phyloP scores from a whole-genome alignment of 2,888 invertebrate species.

The Calameuta idolon region DNA sequence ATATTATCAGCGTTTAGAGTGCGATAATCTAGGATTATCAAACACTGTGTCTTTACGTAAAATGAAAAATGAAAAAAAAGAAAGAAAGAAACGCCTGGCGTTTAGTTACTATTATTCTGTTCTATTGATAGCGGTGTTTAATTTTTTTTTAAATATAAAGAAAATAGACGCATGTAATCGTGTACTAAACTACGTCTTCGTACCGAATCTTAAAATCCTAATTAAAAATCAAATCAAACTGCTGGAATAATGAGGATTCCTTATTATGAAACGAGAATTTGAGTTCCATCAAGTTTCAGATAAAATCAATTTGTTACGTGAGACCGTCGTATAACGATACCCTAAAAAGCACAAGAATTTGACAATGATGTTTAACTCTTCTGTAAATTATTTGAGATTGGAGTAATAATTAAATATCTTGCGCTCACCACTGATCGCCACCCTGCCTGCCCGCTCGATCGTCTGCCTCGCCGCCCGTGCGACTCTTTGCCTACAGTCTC shows the following conservation, averaged over 20 bases:
- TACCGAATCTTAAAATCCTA: slow-evolving; percentile 17
- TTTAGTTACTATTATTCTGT: slow-evolving; percentile 29
- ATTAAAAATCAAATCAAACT: background rate
- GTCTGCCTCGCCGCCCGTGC: slow-evolving; percentile 31
- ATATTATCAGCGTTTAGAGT: slow-evolving; percentile 6
- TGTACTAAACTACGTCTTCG: slow-evolving; percentile 20
- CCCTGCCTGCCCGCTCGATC: slow-evolving; percentile 57
- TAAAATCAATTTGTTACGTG: background rate
- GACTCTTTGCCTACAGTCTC: background rate
- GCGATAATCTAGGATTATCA: slow-evolving; percentile 8
- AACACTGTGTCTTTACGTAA: slow-evolving; percentile 1
- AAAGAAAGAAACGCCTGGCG: slow-evolving; percentile 2
- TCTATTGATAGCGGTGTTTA: slow-evolving; percentile 30
- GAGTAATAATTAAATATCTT: slow-evolving; percentile 36
- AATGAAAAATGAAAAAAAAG: background rate
- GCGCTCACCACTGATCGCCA: slow-evolving; percentile 61
- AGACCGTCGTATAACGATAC: background rate
- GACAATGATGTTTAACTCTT: slow-evolving; percentile 34
- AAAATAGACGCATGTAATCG: slow-evolving; percentile 30
- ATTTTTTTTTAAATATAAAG: slow-evolving; percentile 29
- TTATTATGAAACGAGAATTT: background rate
- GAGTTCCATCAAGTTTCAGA: background rate
- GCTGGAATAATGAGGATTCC: background rate
- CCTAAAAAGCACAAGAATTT: slow-evolving; percentile 1
- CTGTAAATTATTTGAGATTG: slow-evolving; percentile 44